phyloP scores from a whole-genome alignment of 2,888 invertebrate species.

The Heliconius hortense region DNA sequence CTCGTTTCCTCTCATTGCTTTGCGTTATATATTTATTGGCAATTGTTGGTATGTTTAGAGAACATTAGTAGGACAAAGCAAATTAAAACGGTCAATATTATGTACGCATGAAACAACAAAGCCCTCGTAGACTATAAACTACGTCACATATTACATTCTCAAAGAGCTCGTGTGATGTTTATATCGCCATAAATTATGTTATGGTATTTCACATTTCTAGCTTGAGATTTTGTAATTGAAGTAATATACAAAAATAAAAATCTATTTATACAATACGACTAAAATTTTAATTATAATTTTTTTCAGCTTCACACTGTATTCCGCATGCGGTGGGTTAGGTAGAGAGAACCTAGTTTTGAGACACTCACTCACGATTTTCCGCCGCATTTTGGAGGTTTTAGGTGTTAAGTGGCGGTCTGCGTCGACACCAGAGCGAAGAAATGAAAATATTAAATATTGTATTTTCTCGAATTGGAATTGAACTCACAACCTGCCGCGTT shows the following conservation, averaged over 20 bases:
- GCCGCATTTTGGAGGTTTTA: too few relatives aligned
- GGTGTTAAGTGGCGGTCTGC: too few relatives aligned
- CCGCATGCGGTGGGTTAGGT: too few relatives aligned
- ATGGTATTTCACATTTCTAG: neutral
- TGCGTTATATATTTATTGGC: constrained; percentile 27
- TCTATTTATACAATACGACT: neutral
- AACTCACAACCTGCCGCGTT: too few relatives aligned
- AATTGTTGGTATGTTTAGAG: constrained; percentile 29
- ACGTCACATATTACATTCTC: constrained; percentile 1
- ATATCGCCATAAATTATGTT: neutral
- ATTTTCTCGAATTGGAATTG: too few relatives aligned
- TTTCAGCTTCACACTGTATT: too few relatives aligned
- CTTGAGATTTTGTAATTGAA: neutral
- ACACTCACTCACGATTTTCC: too few relatives aligned
- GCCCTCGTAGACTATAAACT: constrained; percentile 23
- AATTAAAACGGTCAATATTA: constrained; percentile 36
- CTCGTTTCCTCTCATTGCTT: neutral
- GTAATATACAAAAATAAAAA: neutral
- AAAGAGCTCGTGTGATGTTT: neutral
- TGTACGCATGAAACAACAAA: constrained; percentile 30
- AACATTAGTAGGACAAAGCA: constrained; percentile 30
- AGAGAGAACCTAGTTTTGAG: too few relatives aligned
- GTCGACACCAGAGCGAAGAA: too few relatives aligned
- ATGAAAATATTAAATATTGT: too few relatives aligned
- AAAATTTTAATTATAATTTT: too few relatives aligned